Evolutionary conservation across 2,113 vertebrate genomes (phyloP).

Genomic region (Pao palembangensis): DNA sequence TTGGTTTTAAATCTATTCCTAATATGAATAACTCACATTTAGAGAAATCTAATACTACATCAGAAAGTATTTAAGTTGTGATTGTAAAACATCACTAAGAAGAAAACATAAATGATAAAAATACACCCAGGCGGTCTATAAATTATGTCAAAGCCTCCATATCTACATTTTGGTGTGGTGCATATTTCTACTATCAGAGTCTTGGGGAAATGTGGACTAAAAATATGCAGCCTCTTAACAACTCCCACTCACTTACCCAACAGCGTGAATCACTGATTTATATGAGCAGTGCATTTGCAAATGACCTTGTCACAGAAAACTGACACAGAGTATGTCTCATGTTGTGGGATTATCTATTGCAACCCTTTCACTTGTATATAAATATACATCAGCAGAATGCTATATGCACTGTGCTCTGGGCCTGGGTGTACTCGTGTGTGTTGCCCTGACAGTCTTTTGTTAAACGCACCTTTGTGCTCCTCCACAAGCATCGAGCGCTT

Average conservation of each 20-base stretch:
- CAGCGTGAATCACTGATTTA: constrained; percentile 60
- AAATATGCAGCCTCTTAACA: constrained; percentile 56
- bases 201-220: constrained; percentile 52
- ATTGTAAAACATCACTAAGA: too few relatives aligned
- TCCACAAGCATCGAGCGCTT: constrained; percentile 9
- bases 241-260: constrained; percentile 71
- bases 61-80: neutral
- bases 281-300: constrained; percentile 53
- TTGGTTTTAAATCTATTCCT: neutral
- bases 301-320: constrained; percentile 59
- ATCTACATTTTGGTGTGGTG: too few relatives aligned
- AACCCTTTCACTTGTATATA: neutral
- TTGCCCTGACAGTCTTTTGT: neutral
- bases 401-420: neutral
- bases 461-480: constrained; percentile 8
- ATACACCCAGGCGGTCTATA: neutral
- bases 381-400: constrained; percentile 1
- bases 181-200: constrained; percentile 30
- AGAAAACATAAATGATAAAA: neutral
- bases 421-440: constrained; percentile 5
- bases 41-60: neutral
- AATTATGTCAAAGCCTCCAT: neutral
- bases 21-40: neutral
- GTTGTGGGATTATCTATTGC: constrained; percentile 9
- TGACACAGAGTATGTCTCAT: constrained; percentile 34